These are phyloP conservation scores for Phalacrocorax brasilianus DNA, from an alignment of 2,113 vertebrate species.

Conservation along the genomic window DNA sequence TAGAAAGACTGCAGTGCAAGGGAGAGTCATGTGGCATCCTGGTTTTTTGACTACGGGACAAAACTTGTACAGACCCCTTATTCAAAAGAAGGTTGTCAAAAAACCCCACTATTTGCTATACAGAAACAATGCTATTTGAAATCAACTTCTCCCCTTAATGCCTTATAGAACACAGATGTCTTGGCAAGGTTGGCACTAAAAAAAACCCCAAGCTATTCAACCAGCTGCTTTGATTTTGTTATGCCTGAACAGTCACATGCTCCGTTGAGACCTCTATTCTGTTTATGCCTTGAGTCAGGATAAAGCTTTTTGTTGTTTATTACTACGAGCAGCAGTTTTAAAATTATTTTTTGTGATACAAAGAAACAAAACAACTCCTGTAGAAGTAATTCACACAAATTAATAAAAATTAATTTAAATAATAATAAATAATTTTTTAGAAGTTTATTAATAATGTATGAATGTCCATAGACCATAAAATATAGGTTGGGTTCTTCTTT, in stretches of 20 bases:
- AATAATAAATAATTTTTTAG: not conserved
- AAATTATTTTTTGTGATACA: not conserved
- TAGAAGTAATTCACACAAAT: not conserved
- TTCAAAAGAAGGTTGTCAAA: slow-evolving; percentile 4
- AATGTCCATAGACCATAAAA: not conserved
- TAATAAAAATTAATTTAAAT: not conserved
- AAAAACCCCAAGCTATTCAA: slow-evolving; percentile 27
- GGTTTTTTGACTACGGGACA: not conserved
- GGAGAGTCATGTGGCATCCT: not conserved
- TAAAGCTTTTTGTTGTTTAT: not conserved
- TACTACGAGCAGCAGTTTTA: not conserved
- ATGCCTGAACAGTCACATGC: slow-evolving; percentile 8
- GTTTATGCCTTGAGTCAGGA: slow-evolving; percentile 15
- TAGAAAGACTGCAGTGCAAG: not conserved
- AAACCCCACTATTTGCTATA: not conserved
- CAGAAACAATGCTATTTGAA: not conserved
- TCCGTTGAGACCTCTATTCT: not conserved
- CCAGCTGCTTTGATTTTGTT: slow-evolving; percentile 41
- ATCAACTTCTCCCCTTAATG: not conserved
- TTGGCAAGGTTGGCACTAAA: slow-evolving; percentile 41
- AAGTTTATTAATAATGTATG: not conserved
- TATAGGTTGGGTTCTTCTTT: fast-evolving
- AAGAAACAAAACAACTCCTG: not conserved
- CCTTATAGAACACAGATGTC: slow-evolving; percentile 45
- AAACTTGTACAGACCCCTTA: not conserved